phyloP scores from a whole-genome alignment of 1,140 invertebrate genomes.

The Solenopsis invicta region DNA sequence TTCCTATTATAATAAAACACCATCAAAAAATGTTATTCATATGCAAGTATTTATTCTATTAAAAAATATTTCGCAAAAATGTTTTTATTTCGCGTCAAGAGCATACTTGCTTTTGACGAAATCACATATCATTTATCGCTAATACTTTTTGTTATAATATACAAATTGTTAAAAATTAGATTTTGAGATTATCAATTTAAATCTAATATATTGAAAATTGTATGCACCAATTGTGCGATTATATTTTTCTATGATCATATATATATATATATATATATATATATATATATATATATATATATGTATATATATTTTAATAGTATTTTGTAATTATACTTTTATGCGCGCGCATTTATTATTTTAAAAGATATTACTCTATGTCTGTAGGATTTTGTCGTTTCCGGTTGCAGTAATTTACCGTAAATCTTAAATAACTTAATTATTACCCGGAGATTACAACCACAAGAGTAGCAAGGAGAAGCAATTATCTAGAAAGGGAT shows the following conservation, averaged over 20 bases:
- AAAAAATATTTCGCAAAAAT: neutral
- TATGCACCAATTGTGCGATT: no score
- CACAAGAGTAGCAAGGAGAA: slow-evolving; percentile 30
- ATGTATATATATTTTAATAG: neutral
- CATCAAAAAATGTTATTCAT: neutral
- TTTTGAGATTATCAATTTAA: neutral
- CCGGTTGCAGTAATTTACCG: slow-evolving; percentile 35
- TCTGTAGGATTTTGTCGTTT: slow-evolving; percentile 16
- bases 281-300: no score
- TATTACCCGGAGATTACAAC: slow-evolving; percentile 61
- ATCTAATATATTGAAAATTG: slow-evolving; percentile 2
- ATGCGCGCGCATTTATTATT: no score
- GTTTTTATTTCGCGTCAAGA: neutral
- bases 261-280: no score
- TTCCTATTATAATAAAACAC: neutral
- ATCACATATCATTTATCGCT: neutral
- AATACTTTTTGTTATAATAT: neutral
- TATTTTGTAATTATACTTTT: neutral
- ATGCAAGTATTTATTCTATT: no score
- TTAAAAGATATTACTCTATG: neutral
- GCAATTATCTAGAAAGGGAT: slow-evolving; percentile 60
- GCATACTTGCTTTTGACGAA: neutral
- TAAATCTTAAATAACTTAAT: slow-evolving; percentile 61
- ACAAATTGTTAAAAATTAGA: neutral
- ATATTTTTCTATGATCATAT: no score